Base-by-base conservation (phyloP, 2,797 vertebrate species). In the Cossypha niveicapilla region DNA sequence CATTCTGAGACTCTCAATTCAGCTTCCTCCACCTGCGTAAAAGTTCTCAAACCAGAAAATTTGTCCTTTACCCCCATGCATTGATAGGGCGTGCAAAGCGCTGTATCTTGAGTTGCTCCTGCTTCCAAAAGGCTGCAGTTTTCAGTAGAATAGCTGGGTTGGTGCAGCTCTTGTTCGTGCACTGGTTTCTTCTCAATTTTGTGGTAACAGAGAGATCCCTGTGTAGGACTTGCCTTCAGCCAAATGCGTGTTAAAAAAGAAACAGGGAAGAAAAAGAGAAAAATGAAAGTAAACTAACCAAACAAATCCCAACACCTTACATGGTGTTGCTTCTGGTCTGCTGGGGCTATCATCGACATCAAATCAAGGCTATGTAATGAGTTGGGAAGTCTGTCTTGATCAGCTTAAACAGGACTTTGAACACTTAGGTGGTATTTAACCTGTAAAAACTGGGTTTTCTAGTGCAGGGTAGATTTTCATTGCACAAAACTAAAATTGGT, bases 1-100 rank as follows among this genome's bases (percentile, higher is more conserved):
- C 23, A 11, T 39, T n/a, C 70, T 65, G 74, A 88, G 66, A 44
- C 50, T 75, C 54, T 65, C 32, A 50, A 2, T 61, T 80, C 42
- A 50, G 44, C 51, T 73, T 50, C 62, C 51, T 90, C 54, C 15
- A 4, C 25, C 5, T 25, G 1, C 22, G 23, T 17, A 24, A 42
- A 78, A 56, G 3, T 24, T 28, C 48, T 88, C 21, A 21, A 65
- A 53, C 21, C 1, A 42, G 53, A 56, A 71, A 44, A 62, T 3
- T 7, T 7, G 42, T 62, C 39, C 70, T 66, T 75, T 32, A 34
- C 25, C 24, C 50, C 63, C 4, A 8, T 13, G 30, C 63, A 3
- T 47, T 81, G 77, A 24, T 2, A 3, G 23, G 8, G 27, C 5
- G 28, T 51, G n/a, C 48, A 1, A 34, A 56, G 51, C 3, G 0